Base-by-base conservation (phyloP, 2,888 invertebrate genomes). In the Agrilus mali region DNA sequence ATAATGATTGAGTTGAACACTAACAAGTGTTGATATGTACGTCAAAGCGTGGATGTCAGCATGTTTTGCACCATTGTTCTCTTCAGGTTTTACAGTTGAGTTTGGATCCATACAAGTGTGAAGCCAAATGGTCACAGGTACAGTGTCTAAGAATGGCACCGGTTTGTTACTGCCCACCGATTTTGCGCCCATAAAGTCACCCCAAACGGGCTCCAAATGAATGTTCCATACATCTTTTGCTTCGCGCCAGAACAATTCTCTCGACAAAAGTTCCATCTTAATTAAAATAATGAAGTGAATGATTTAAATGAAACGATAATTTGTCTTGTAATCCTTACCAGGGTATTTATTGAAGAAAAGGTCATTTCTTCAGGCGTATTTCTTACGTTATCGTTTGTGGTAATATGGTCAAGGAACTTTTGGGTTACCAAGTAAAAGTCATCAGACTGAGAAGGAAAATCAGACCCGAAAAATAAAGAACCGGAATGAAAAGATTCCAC, bases 1-100 rank as follows among this genome's bases (percentile, higher is more conserved):
- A 67, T 87, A 92, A 66, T 94, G 94, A 70, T 92, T 94, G 47
- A 96, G 74, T 67, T 95, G 94, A 4, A 92, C 72, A 50, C 88
- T 88, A 41, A 93, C 80, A 58, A 93, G 72, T 57, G 87, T 87
- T 40, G 83, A 78, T 40, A 92, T 81, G 57, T 89, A 80, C 0
- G 84, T 83, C 40, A 94, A 74, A 20, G 84, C 77, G 66, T 87
- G 86, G 51, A 90, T 78, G 53, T 84, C 82, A 8, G 82, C 80
- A 49, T 72, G 68, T 15, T 64, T 65, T 13, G 52, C 46, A 47
- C 50, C 40, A 40, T 42, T 40, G 36, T 49, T 47, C 12, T n/a
- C 35, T 7, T 47, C 44, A 12, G 43, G 39, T 47, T 55, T 56
- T 17, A 61, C 49, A 6, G 67, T 67, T 4, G 65, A 64, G 54